Evolutionary conservation across 1,140 invertebrate species (phyloP), one percentile per base, ranked within the genome.

Genomic region (Drosophila miranda): DNA sequence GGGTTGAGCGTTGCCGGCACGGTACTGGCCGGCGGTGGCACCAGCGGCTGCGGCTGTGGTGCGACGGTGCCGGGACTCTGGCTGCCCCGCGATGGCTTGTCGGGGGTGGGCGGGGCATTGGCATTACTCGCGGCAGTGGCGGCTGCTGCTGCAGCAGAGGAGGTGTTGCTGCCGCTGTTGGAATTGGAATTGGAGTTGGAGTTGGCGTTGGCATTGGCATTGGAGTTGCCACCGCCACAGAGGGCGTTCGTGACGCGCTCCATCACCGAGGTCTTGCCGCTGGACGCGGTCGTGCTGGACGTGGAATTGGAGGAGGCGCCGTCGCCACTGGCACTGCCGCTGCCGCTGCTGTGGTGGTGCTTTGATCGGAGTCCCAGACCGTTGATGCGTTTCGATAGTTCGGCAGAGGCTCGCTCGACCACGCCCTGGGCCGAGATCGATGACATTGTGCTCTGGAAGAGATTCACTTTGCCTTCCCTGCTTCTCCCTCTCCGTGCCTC

Each of bases 381-480:
- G 89, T 96, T 97, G 92, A 97, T 97, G 73, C 96, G 94, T 82
- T 96, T 96, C 55, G 95, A 95, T 59, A 97, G 92, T 91, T 97
- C 96, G 55, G 96, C 96, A 72, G 96, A 96, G 76, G 96, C 96
- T 78, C 96, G 94, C 92, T 97, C 96, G 89, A 97, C 96, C 82
- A 96, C 96, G 72, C 90, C 90, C 66, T 91, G 90, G 58, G 90
- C 90, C 75, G 90, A 91, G 74, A 91, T 91, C 75, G 90, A 91
- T 78, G 90, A 91, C 90, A 91, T 91, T 46, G 84, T 90, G 68
- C 90, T 69, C 89, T 90, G 89, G 56, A 90, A 88, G 78, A 90
- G 84, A 90, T 90, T 78, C 89, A 90, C 89, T 88, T 90, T 90
- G 89, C 66, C 78, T 58, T 71, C 66, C 67, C 54, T 68, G 48